phyloP scores from a whole-genome alignment of 2,888 invertebrate genomes.

The Subacronicta megacephala region DNA sequence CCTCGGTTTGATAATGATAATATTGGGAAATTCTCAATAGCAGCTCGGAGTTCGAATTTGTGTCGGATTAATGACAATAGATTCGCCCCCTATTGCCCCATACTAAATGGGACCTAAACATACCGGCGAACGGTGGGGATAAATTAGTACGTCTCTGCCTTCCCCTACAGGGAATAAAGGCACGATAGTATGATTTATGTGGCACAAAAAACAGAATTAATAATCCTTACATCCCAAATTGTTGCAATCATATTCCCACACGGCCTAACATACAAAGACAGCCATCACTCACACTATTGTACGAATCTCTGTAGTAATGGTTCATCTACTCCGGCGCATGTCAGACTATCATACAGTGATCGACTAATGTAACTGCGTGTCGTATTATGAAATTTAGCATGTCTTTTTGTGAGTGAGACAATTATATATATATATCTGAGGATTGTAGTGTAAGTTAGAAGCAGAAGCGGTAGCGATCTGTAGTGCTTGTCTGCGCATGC shows the following conservation, averaged over 20 bases:
- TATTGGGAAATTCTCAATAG: too few relatives aligned
- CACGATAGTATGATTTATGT: too few relatives aligned
- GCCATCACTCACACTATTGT: slow-evolving; percentile 43
- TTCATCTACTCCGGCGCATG: slow-evolving; percentile 38
- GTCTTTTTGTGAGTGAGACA: slow-evolving; percentile 7
- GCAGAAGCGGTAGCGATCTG: background rate
- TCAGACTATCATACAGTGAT: slow-evolving; percentile 31
- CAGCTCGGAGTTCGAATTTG: too few relatives aligned
- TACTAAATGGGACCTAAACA: too few relatives aligned
- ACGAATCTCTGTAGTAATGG: slow-evolving; percentile 10
- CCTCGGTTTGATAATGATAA: too few relatives aligned
- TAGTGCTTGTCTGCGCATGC: background rate
- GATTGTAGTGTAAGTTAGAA: slow-evolving; percentile 1
- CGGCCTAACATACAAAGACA: slow-evolving; percentile 22
- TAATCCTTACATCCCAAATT: slow-evolving; percentile 18
- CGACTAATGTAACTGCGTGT: slow-evolving; percentile 45
- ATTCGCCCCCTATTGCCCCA: too few relatives aligned
- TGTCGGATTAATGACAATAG: too few relatives aligned
- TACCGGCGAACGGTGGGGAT: too few relatives aligned
- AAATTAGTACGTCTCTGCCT: too few relatives aligned
- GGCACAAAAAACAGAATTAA: slow-evolving; percentile 13
- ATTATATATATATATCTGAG: slow-evolving; percentile 19
- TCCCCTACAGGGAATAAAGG: too few relatives aligned
- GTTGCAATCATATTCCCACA: slow-evolving; percentile 39
- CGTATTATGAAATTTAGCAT: slow-evolving; percentile 53